Evolutionary conservation across 2,888 invertebrate genomes (phyloP).

Genomic region (Amphiduros pacificus): DNA sequence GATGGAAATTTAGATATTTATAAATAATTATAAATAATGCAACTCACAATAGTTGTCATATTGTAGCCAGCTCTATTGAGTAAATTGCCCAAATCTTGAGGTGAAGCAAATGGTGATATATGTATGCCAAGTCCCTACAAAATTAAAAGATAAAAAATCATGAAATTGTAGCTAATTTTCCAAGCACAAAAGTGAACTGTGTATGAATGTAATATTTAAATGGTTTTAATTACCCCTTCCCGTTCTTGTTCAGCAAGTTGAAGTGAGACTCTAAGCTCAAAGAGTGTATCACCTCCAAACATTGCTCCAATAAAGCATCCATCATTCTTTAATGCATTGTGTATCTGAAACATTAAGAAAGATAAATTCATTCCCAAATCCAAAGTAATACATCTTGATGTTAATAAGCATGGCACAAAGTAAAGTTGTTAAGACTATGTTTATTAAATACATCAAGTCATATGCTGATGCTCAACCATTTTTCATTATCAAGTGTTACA

Average conservation of each 20-base stretch:
- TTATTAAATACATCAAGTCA: no score
- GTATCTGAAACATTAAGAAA: constrained; percentile 43
- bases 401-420: no score
- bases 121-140: constrained; percentile 79
- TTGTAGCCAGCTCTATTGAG: constrained; percentile 84
- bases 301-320: constrained; percentile 91
- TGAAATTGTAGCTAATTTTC: no score
- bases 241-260: constrained; percentile 89
- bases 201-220: no score
- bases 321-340: constrained; percentile 77
- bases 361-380: not conserved
- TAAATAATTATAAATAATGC: no score
- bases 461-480: no score
- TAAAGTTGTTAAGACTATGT: no score
- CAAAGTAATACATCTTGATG: no score
- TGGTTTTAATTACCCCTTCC: constrained; percentile 50
- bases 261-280: constrained; percentile 83
- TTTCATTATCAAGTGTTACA: no score
- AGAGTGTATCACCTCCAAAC: constrained; percentile 93
- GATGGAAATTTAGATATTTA: no score
- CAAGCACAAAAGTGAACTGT: not conserved
- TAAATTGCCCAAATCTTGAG: constrained; percentile 84
- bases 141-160: constrained; percentile 7
- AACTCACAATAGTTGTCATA: constrained; percentile 81
- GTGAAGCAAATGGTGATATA: constrained; percentile 87